phyloP scores from a whole-genome alignment of 2,113 vertebrate genomes.

The Xiphias gladius region DNA sequence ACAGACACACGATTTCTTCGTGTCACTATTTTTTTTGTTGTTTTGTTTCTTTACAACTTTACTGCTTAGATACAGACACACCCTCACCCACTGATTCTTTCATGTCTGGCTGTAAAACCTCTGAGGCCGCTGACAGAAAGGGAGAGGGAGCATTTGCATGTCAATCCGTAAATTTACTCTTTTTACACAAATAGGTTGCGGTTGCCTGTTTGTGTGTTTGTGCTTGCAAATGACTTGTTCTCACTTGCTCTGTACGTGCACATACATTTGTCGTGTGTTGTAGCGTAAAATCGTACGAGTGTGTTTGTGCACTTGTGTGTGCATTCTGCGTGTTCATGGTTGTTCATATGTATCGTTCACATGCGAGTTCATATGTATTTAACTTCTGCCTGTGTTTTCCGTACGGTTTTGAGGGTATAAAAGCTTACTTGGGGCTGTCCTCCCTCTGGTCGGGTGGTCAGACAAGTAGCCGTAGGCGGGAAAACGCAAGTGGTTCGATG shows the following conservation, averaged over 20 bases:
- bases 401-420: not conserved
- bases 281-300: not conserved
- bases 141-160: constrained; percentile 38
- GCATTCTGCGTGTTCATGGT: no score
- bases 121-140: constrained; percentile 25
- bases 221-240: constrained; percentile 24
- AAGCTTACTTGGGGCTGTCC: constrained; percentile 7
- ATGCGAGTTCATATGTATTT: no score
- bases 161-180: constrained; percentile 46
- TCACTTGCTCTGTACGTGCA: constrained; percentile 11
- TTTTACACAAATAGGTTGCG: constrained; percentile 30
- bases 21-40: not conserved
- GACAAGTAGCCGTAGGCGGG: not conserved
- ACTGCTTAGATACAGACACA: constrained; percentile 26
- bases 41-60: not conserved
- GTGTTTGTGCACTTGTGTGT: not conserved
- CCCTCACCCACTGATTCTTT: constrained; percentile 33
- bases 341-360: no score
- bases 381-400: not conserved
- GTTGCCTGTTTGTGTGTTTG: constrained; percentile 7
- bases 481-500: not conserved
- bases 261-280: not conserved
- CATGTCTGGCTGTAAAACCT: constrained; percentile 66
- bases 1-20: not conserved
- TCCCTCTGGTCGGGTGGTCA: no score